phyloP scores from a whole-genome alignment of 2,113 vertebrate species.

The Myotis brandtii region DNA sequence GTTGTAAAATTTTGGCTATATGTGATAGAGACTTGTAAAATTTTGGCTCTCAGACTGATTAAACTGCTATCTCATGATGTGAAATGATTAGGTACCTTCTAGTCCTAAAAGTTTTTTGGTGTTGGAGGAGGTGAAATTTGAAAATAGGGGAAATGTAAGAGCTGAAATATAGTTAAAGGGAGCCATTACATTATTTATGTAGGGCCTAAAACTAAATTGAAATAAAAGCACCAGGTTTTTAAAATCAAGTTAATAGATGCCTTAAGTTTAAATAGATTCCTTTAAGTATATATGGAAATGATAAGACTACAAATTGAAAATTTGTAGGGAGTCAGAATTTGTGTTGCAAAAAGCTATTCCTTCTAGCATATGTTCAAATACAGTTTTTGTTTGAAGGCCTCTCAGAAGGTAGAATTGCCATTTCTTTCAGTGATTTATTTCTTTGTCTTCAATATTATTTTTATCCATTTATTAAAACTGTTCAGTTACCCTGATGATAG shows the following conservation, averaged over 20 bases:
- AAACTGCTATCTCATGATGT: not conserved
- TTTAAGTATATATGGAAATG: conserved; percentile 33
- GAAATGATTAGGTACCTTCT: not conserved
- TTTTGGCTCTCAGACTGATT: not conserved
- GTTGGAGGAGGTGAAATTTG: conserved; percentile 17
- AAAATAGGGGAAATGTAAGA: not conserved
- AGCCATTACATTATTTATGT: not conserved
- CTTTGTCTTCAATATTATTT: not conserved
- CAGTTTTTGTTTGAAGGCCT: not conserved
- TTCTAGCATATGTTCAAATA: not conserved
- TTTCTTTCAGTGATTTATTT: not conserved
- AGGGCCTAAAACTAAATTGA: not conserved
- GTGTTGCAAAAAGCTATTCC: not conserved
- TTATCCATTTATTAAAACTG: not conserved
- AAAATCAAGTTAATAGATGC: not conserved
- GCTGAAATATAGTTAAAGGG: not conserved
- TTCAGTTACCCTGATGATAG: not conserved
- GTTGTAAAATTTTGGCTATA: not conserved
- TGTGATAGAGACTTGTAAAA: conserved; percentile 19
- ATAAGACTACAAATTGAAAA: not conserved
- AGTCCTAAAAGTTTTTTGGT: conserved; percentile 1
- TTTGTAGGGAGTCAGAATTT: not conserved
- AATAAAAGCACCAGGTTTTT: not conserved
- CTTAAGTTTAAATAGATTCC: not conserved
- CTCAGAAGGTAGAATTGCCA: not conserved